Conservation (phyloP, 2,113 vertebrate genomes). For the Rhadina sibilatrix region DNA sequence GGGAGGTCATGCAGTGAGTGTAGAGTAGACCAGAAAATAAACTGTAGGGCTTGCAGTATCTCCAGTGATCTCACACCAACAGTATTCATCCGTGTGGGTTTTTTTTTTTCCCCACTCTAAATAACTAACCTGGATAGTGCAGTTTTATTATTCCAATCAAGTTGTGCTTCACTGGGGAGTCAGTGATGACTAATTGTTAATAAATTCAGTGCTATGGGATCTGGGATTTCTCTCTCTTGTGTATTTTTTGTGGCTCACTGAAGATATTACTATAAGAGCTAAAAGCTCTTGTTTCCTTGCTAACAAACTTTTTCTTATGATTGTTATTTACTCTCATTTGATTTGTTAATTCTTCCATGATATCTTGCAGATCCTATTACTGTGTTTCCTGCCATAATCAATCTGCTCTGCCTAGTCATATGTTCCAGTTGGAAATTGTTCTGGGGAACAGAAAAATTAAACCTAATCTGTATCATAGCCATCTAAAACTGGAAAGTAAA, state of each 20-base stretch:
- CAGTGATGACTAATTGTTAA: neutral
- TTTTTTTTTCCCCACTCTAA: neutral
- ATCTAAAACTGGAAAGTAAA: neutral
- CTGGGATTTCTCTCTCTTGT: neutral
- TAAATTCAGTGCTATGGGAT: neutral
- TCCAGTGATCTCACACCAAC: fast-evolving
- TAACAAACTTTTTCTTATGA: neutral
- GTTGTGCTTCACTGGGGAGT: neutral
- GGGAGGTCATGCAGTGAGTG: fast-evolving
- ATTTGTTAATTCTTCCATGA: slow-evolving; percentile 18
- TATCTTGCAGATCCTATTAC: neutral
- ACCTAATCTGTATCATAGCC: neutral
- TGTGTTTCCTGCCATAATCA: neutral
- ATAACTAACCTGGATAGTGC: neutral
- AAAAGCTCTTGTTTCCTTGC: neutral
- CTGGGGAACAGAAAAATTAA: neutral
- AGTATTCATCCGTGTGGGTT: fast-evolving
- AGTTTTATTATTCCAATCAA: neutral
- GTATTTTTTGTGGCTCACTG: slow-evolving; percentile 20
- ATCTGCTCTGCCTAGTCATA: neutral
- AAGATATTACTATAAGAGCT: neutral
- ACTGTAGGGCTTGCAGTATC: neutral
- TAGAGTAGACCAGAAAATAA: neutral
- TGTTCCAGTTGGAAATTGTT: neutral
- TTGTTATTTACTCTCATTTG: neutral